phyloP scores from a whole-genome alignment of 2,113 vertebrate genomes.

The Aegithalos caudatus region DNA sequence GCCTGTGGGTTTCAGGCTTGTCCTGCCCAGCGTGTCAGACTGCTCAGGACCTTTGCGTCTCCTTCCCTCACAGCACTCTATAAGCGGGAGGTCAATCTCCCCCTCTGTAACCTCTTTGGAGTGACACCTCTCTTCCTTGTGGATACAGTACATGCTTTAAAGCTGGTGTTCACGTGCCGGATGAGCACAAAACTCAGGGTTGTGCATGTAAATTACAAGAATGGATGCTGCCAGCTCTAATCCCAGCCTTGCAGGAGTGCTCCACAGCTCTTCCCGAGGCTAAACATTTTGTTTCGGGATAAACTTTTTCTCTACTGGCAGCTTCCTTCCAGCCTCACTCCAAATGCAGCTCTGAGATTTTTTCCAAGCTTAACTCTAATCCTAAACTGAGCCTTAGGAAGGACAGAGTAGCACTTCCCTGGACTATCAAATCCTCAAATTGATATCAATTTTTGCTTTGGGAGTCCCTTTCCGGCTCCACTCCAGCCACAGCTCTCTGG shows the following conservation, averaged over 20 bases:
- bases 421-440: background rate
- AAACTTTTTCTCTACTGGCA: background rate
- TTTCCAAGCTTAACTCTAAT: background rate
- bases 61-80: background rate
- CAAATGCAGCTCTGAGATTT: background rate
- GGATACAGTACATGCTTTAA: accelerated
- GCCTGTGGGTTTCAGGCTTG: accelerated
- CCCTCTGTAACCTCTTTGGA: background rate
- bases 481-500: background rate
- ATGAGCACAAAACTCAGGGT: background rate
- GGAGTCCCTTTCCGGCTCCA: background rate
- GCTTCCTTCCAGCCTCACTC: background rate
- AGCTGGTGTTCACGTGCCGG: accelerated
- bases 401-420: background rate
- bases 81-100: background rate
- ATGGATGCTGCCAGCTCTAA: background rate
- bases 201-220: too few relatives aligned
- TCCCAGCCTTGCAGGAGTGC: too few relatives aligned
- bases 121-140: accelerated
- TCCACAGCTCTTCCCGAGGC: background rate
- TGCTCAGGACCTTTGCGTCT: accelerated
- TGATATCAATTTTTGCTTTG: background rate
- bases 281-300: background rate
- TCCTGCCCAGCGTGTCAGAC: background rate
- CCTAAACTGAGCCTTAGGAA: background rate